Evolutionary conservation across 2,113 vertebrate genomes (phyloP), one percentile per base, ranked within the genome.

Genomic region (Cinclus cinclus): DNA sequence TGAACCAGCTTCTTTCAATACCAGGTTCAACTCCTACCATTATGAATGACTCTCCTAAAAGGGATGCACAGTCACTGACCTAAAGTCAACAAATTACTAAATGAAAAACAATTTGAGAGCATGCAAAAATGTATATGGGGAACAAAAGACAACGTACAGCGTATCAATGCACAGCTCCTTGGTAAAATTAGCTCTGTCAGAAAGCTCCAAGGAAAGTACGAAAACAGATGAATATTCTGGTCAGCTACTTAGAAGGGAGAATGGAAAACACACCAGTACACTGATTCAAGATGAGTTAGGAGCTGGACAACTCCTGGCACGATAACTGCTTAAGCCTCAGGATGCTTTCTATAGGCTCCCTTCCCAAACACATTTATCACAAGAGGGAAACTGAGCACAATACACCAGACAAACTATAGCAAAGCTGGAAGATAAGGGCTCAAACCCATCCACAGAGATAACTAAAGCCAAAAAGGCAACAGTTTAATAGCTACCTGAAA

Each of bases 71-170:
- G 30, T 62, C 47, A 46, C 5, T 77, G 42, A 75, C 17, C 19
- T 35, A 8, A 82, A 74, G 20, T 5, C 63, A 77, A 74, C 39
- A 77, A 76, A 58, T 62, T 63, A 77, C 42, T 62, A 78, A 37
- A 52, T 22, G 62, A 74, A 78, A 90, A 37, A 16, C 37, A 59
- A 64, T 47, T 9, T 33, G 44, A 93, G 87, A 89, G 60, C 73
- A 73, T 0, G 0, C 18, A 70, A 39, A 80, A 88, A 67, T 30
- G 27, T 42, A 30, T 31, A 81, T 16, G 15, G 47, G 42, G 75
- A 95, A 91, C 67, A n/a, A 93, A 95, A 94, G 15, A 39, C 15
- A 75, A 88, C 39, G 78, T n/a, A 69, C 30, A 95, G 49, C 12
- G 2, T 27, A 83, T 81, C 71, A 89, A 59, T 3, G 2, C 7